phyloP scores from a whole-genome alignment of 2,113 vertebrate species.

The Ammodytes marinus region DNA sequence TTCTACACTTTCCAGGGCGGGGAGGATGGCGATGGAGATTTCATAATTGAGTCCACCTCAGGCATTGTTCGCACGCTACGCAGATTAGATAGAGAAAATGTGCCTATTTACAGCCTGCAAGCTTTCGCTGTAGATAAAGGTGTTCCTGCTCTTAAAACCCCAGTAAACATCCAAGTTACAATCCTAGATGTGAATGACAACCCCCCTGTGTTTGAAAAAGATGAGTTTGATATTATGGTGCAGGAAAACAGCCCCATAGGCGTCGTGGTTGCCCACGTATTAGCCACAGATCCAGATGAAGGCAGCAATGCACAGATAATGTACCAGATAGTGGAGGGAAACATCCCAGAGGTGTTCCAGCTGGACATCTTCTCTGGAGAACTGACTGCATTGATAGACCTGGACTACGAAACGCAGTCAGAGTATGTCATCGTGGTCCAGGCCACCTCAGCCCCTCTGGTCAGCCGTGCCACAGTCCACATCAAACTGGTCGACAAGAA shows the following conservation, averaged over 20 bases:
- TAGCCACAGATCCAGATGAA: slow-evolving; percentile 94
- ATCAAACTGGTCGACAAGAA: slow-evolving; percentile 94
- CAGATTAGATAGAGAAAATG: slow-evolving; percentile 94
- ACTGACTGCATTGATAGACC: slow-evolving; percentile 91
- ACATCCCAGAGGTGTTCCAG: slow-evolving; percentile 97
- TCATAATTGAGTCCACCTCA: slow-evolving; percentile 95
- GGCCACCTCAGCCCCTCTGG: slow-evolving; percentile 95
- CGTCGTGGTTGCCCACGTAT: slow-evolving; percentile 91
- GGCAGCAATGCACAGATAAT: slow-evolving; percentile 98
- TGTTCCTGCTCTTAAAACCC: slow-evolving; percentile 88
- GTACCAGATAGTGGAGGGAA: slow-evolving; percentile 98
- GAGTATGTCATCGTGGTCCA: slow-evolving; percentile 96
- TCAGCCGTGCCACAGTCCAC: slow-evolving; percentile 95
- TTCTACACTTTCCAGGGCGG: slow-evolving; percentile 97
- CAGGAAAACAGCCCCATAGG: slow-evolving; percentile 97
- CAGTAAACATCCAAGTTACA: slow-evolving; percentile 90
- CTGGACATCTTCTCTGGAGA: slow-evolving; percentile 97
- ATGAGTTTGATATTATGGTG: slow-evolving; percentile 95
- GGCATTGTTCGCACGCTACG: slow-evolving; percentile 93
- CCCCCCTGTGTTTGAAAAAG: slow-evolving; percentile 93
- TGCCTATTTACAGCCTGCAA: slow-evolving; percentile 88
- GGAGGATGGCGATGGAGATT: slow-evolving; percentile 94
- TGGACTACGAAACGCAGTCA: slow-evolving; percentile 92
- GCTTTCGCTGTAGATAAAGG: slow-evolving; percentile 95
- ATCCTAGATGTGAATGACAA: slow-evolving; percentile 97